Evolutionary conservation across 2,888 invertebrate genomes (phyloP), one percentile per base, ranked within the genome.

Genomic region (Perizoma affinitatum): DNA sequence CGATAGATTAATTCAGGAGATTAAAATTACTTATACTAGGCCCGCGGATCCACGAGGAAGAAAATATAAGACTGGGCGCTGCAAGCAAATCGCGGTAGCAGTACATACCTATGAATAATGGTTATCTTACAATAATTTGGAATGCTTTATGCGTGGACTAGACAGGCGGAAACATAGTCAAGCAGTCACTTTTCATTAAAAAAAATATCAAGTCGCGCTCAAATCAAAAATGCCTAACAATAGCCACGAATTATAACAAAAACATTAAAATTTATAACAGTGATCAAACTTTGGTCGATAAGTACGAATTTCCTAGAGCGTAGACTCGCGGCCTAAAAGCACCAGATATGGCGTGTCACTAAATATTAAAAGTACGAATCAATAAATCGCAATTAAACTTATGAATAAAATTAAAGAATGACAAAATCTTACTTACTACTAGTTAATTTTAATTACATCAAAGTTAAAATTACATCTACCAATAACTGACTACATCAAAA

Each of bases 381-480:
- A 60, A 57, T 61, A 62, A 66, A 68, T 61, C 61, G 63, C 59
- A 54, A 54, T 62, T 57, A 53, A 51, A 61, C 62, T 62, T 62
- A 70, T 55, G 58, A 54, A 58, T 62, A 58, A 49, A 63, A 68
- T 70, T 71, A 64, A 78, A 80, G 82, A 82, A 82, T 82, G 82
- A 81, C 76, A 77, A 79, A 74, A 62, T 55, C 62, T 62, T 62
- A 62, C 51, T n/a, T 8, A 41, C 36, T 55, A 56, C 54, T 56
- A 48, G 52, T 63, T 55, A 55, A 54, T 41, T 61, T 64, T 56
- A 58, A 61, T 59, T 66, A 69, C 45, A 51, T 62, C 52, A 61
- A 68, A 52, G 40, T 53, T 67, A 63, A 66, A 67, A 67, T 62
- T 61, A 66, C 48, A 41, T 63, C 59, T 57, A 61, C 56, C 66